Evolutionary conservation across 2,888 invertebrate species (phyloP).

Genomic region (Lysandra bellargus): DNA sequence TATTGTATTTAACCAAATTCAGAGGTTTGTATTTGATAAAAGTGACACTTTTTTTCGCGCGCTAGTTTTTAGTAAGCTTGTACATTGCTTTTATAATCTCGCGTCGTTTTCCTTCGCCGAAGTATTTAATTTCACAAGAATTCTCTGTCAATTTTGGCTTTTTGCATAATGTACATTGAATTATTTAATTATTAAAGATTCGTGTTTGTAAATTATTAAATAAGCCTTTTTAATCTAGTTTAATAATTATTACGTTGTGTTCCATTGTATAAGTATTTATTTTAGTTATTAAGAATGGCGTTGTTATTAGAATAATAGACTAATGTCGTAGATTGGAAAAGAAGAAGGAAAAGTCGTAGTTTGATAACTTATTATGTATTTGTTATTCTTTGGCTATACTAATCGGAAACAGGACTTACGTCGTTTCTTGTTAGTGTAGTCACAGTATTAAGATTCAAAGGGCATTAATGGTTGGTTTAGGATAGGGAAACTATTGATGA

Average conservation of each 20-base stretch:
- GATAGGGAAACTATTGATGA: not conserved
- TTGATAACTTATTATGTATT: not conserved
- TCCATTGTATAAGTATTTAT: constrained; percentile 69
- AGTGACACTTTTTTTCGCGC: not conserved
- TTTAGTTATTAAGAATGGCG: constrained; percentile 56
- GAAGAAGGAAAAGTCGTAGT: not conserved
- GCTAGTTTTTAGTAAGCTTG: not conserved
- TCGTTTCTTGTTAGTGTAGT: not conserved
- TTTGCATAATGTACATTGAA: not conserved
- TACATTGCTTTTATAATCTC: not conserved
- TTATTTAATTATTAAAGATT: not conserved
- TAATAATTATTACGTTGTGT: constrained; percentile 47
- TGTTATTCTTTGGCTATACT: not conserved
- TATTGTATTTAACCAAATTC: not conserved
- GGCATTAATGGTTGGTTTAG: constrained; percentile 1
- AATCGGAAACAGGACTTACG: not conserved
- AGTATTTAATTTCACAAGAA: not conserved
- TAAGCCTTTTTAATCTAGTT: not conserved
- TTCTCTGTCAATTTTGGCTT: not conserved
- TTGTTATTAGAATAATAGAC: constrained; percentile 23
- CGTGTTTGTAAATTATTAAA: constrained; percentile 7
- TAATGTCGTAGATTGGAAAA: not conserved
- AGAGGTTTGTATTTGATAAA: not conserved
- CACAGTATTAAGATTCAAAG: not conserved
- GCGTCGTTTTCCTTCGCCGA: not conserved